Percentiles rank a stretch among this genome's conserved stretches.
phyloP scores from a whole-genome alignment of 2,113 vertebrate genomes.

The Aldabrachelys gigantea region DNA sequence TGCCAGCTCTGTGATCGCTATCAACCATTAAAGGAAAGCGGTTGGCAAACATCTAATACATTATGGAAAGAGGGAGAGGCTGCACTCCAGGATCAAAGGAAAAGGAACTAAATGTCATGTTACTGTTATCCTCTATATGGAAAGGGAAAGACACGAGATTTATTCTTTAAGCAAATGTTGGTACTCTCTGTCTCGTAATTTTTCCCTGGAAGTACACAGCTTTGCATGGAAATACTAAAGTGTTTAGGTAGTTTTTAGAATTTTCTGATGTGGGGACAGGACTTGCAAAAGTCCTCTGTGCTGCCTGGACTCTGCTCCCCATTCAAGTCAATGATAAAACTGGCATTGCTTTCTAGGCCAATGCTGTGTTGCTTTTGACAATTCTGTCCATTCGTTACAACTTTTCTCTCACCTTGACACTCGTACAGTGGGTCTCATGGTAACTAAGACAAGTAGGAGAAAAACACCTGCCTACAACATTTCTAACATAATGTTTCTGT shows the following conservation, averaged over 20 bases:
- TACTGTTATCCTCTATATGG: neutral
- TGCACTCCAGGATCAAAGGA: neutral
- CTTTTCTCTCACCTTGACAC: constrained; percentile 1
- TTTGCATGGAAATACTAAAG: neutral
- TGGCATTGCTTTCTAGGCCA: neutral
- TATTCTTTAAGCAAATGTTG: neutral
- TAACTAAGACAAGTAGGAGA: neutral
- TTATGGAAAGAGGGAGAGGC: neutral
- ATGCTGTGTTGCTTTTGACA: neutral
- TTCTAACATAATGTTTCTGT: neutral
- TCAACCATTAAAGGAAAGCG: neutral
- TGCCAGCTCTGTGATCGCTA: neutral
- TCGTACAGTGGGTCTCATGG: neutral
- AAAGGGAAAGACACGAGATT: neutral
- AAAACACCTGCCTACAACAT: neutral
- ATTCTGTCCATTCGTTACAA: neutral
- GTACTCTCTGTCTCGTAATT: neutral
- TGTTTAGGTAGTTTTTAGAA: neutral
- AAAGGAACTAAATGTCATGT: neutral
- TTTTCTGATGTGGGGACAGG: neutral
- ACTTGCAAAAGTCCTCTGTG: neutral
- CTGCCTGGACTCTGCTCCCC: constrained; percentile 3
- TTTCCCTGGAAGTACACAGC: neutral
- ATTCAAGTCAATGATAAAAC: neutral
- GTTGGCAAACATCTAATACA: neutral